Percentiles rank a stretch among this genome's conserved stretches.
Conservation (phyloP, 2,797 vertebrate species). For the Hippoglossus hippoglossus region DNA sequence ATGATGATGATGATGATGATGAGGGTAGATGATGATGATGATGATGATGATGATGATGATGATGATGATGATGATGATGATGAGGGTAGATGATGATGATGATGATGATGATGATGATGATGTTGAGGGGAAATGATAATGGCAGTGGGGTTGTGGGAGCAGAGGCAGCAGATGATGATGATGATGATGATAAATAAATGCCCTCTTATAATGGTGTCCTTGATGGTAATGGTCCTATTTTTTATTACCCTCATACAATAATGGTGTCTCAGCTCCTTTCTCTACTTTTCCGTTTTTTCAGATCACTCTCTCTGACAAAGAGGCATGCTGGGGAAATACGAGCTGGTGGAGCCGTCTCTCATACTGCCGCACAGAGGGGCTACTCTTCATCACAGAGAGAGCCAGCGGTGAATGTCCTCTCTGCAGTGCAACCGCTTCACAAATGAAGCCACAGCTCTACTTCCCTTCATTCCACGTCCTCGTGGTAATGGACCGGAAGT, state of each 20-base stretch:
- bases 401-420: conserved; percentile 6
- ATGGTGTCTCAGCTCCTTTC: conserved; percentile 76
- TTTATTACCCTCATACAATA: conserved; percentile 84
- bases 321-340: conserved; percentile 62
- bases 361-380: conserved; percentile 36
- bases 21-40: conserved; percentile 86
- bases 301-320: conserved; percentile 73
- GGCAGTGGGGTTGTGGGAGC: no score
- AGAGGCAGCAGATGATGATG: conserved; percentile 72
- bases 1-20: conserved; percentile 72
- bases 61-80: conserved; percentile 63
- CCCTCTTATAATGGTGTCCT: conserved; percentile 84
- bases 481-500: not conserved
- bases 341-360: conserved; percentile 50
- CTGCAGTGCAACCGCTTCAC: not conserved
- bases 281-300: conserved; percentile 75
- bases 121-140: conserved; percentile 40
- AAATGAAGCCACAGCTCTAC: not conserved
- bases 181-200: conserved; percentile 87
- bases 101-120: conserved; percentile 75
- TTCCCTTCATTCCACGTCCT: conserved; percentile 11
- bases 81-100: conserved; percentile 68
- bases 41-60: conserved; percentile 67
- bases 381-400: conserved; percentile 19
- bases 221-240: conserved; percentile 86